Conservation (phyloP, 2,113 vertebrate genomes). For the Ammodytes marinus region DNA sequence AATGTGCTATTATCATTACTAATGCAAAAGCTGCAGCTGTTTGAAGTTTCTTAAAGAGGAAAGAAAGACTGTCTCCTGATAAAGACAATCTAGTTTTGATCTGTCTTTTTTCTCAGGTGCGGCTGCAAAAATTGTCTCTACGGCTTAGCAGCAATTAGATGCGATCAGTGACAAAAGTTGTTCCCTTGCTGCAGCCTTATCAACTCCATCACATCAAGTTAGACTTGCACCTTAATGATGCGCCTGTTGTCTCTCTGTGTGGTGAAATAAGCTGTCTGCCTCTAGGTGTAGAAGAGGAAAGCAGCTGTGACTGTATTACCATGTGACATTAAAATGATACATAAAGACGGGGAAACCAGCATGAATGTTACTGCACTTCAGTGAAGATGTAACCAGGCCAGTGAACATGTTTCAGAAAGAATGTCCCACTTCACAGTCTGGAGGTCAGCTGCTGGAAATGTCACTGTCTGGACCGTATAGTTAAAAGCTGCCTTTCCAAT, state of each 20-base stretch:
- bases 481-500: conserved; percentile 69
- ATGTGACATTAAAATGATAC: neutral
- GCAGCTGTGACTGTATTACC: conserved; percentile 5
- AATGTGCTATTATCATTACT: conserved; percentile 3
- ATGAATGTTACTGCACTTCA: neutral
- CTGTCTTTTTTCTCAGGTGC: conserved; percentile 51
- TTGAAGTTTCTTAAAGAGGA: conserved; percentile 13
- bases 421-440: conserved; percentile 13
- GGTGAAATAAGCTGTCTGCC: conserved; percentile 17
- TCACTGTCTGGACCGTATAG: conserved; percentile 53
- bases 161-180: conserved; percentile 44
- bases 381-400: neutral
- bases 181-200: conserved; percentile 30
- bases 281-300: conserved; percentile 1
- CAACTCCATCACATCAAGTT: conserved; percentile 18
- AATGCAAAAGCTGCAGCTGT: neutral
- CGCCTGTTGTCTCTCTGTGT: neutral
- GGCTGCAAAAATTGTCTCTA: conserved; percentile 44
- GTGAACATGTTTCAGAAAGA: neutral
- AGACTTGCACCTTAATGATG: neutral
- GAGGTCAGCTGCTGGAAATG: conserved; percentile 33
- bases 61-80: conserved; percentile 18
- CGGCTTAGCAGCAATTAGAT: conserved; percentile 61
- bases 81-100: conserved; percentile 35
- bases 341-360: neutral